Evolutionary conservation across 2,113 vertebrate genomes (phyloP).

Genomic region (Chaetodon trifascialis): DNA sequence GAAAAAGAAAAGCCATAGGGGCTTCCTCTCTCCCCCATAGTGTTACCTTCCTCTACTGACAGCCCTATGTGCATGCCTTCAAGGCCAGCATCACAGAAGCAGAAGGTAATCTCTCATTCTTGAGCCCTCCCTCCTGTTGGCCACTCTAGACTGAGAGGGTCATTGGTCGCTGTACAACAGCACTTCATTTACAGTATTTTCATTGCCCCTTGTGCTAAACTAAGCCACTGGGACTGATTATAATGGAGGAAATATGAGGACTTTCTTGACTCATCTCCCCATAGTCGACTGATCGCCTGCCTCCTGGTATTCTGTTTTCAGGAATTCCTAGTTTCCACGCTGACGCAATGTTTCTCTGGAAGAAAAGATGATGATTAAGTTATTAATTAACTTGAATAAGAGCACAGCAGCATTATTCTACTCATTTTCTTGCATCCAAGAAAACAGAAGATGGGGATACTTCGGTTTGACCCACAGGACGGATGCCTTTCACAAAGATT

Average conservation of each 20-base stretch:
- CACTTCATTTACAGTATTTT: slow-evolving; percentile 36
- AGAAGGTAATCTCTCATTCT: slow-evolving; percentile 24
- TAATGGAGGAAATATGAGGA: slow-evolving; percentile 12
- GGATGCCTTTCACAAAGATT: background rate
- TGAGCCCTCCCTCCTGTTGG: background rate
- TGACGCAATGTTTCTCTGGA: background rate
- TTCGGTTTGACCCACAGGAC: background rate
- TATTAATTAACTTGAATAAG: background rate
- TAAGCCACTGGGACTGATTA: slow-evolving; percentile 16
- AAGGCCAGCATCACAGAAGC: slow-evolving; percentile 20
- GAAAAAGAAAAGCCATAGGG: background rate
- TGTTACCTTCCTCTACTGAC: background rate
- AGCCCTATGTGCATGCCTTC: background rate
- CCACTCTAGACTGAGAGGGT: slow-evolving; percentile 38
- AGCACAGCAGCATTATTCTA: background rate
- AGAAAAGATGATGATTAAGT: background rate
- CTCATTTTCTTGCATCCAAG: background rate
- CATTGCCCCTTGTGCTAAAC: slow-evolving; percentile 33
- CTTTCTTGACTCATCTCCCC: background rate
- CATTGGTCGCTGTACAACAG: slow-evolving; percentile 36
- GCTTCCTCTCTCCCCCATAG: background rate
- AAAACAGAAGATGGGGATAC: too few species aligned
- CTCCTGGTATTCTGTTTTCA: background rate
- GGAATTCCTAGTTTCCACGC: background rate
- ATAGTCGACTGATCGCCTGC: background rate